Evolutionary conservation across 64 coral and sea anemone species (phyloP).

Genomic region (Actinia equina): DNA sequence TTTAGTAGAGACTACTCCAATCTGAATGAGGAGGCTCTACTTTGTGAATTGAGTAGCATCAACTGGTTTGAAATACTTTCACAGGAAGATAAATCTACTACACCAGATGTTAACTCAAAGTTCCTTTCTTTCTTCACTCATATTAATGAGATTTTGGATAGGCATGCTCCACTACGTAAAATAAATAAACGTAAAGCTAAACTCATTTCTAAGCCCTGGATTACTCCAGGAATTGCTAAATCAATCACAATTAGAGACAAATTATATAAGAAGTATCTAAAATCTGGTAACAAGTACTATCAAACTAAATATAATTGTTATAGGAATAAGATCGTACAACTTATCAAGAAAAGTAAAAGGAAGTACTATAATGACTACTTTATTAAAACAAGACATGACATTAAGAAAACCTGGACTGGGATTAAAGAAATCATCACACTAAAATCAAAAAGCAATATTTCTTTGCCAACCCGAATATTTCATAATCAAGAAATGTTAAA

Average conservation of each 20-base stretch:
- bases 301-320: constrained; percentile 30
- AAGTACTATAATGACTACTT: constrained; percentile 34
- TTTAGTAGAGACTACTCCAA: no score
- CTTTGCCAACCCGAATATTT: neutral
- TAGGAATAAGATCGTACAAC: constrained; percentile 35
- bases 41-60: no score
- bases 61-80: no score
- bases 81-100: neutral
- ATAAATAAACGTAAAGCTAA: constrained; percentile 9
- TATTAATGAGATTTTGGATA: neutral
- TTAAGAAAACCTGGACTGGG: constrained; percentile 13
- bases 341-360: constrained; percentile 31
- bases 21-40: no score
- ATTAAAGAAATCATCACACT: neutral
- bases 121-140: neutral
- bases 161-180: neutral
- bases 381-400: neutral
- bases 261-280: constrained; percentile 27
- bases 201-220: neutral
- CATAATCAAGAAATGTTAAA: neutral
- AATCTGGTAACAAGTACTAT: constrained; percentile 18
- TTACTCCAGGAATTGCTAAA: neutral
- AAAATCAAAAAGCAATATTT: neutral
- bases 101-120: neutral
- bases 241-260: constrained; percentile 26